Evolutionary conservation across 2,888 invertebrate species (phyloP).

Genomic region (Xanthorhoe designata): DNA sequence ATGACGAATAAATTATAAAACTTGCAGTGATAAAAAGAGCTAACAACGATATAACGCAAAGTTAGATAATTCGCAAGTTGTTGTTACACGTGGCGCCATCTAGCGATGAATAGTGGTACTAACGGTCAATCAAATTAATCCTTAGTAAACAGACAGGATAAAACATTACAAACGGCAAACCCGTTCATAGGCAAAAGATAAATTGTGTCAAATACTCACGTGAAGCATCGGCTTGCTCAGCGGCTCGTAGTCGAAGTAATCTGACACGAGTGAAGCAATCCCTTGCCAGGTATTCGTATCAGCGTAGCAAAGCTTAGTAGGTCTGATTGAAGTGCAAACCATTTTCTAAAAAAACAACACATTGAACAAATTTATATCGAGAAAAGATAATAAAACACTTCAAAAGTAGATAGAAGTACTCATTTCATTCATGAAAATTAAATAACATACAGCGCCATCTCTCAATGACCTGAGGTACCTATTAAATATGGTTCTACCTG

Average conservation of each 20-base stretch:
- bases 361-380: background rate
- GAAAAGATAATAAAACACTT: background rate
- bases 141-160: no score
- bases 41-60: background rate
- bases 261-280: conserved; percentile 90
- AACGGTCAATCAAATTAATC: background rate
- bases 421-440: background rate
- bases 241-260: conserved; percentile 91
- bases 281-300: conserved; percentile 90
- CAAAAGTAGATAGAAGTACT: background rate
- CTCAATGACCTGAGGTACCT: conserved; percentile 1
- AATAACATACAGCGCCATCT: conserved; percentile 44
- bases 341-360: conserved; percentile 88
- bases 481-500: conserved; percentile 81
- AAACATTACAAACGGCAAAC: no score
- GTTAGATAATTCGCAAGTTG: background rate
- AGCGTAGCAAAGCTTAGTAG: conserved; percentile 90
- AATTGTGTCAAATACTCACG: conserved; percentile 83
- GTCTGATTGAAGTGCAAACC: conserved; percentile 93
- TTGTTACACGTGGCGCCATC: conserved; percentile 52
- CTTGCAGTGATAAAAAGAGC: background rate
- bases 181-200: no score
- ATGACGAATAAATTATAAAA: no score
- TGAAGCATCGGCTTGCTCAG: conserved; percentile 87
- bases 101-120: conserved; percentile 39